Base-by-base conservation (phyloP, 1,140 invertebrate genomes). In the Pemphigus obesinymphae region DNA sequence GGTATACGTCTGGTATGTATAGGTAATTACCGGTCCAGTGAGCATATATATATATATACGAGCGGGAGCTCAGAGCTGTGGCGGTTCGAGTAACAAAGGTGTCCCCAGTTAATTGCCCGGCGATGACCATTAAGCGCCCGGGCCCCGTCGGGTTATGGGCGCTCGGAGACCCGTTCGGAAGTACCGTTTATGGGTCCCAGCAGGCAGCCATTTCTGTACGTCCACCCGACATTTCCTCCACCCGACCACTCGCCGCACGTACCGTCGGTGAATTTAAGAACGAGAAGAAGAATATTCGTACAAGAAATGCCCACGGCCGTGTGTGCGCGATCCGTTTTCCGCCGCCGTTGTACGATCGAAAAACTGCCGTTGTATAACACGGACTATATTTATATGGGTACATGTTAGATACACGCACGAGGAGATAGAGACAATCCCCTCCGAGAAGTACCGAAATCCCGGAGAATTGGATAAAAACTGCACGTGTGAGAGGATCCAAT, bases 51-150 rank as follows among this genome's bases (percentile, higher is more conserved):
- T n/a, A 70, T 11, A 68, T 17, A 31, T 58, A 26, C 29, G 48
- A 10, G n/a, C 43, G 45, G 10, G 13, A 50, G 72, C 29, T 73
- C 50, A 20, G n/a, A 68, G 43, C 66, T 8, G 17, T 20, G 20
- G 73, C 29, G 31, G 45, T 75, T 50, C 48, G 75, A 20, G 48
- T 48, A 78, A 78, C 53, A 61, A 61, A 80, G 76, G 76, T 80
- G 76, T 80, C 55, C 76, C 76, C 31, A 45, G 76, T 80, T 80
- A 80, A 80, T 80, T 80, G 55, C 76, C 37, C 50, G 53, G 55
- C 26, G 76, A 80, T 80, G 76, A 80, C 55, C 76, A 61, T 80
- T 80, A 80, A 80, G 53, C 75, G 34, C 53, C n/a, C 75, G 75
- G 75, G 75, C 34, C 20, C 48, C 75, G 50, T 55, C 50, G 53